phyloP scores from a whole-genome alignment of 2,888 invertebrate species.

The Tromatobia lineatoria region DNA sequence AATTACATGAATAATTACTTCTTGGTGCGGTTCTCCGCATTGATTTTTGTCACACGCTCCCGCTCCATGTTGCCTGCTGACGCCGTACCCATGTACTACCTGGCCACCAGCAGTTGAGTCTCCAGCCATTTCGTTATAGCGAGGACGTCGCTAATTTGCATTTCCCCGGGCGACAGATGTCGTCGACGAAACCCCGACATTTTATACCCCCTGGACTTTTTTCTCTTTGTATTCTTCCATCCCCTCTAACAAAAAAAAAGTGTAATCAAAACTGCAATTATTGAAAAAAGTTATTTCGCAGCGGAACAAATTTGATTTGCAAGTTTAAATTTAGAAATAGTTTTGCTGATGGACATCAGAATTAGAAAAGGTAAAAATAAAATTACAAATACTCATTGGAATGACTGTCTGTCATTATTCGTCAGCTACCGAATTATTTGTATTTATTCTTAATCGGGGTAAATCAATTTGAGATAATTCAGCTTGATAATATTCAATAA shows the following conservation, averaged over 20 bases:
- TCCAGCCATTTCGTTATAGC: not conserved
- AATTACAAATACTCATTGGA: not conserved
- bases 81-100: not conserved
- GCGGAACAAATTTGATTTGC: not conserved
- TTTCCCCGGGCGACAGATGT: constrained; percentile 34
- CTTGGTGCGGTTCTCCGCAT: not conserved
- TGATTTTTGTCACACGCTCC: not conserved
- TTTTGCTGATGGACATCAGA: not conserved
- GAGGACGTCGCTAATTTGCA: constrained; percentile 40
- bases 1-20: not conserved
- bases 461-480: not conserved
- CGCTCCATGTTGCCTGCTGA: not conserved
- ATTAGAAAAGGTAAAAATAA: not conserved
- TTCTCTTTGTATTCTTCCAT: not conserved
- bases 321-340: not conserved
- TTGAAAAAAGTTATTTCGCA: not conserved
- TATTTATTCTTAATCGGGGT: not conserved
- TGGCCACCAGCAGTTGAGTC: not conserved
- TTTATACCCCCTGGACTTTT: not conserved
- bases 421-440: not conserved
- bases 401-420: not conserved
- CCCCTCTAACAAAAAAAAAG: not conserved
- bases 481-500: not conserved
- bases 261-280: not conserved
- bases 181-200: constrained; percentile 26